A percentile compares a stretch with the other conserved stretches of the same genome.
phyloP scores from a whole-genome alignment of 2,888 invertebrate genomes.

The Harpagoxenus sublaevis region DNA sequence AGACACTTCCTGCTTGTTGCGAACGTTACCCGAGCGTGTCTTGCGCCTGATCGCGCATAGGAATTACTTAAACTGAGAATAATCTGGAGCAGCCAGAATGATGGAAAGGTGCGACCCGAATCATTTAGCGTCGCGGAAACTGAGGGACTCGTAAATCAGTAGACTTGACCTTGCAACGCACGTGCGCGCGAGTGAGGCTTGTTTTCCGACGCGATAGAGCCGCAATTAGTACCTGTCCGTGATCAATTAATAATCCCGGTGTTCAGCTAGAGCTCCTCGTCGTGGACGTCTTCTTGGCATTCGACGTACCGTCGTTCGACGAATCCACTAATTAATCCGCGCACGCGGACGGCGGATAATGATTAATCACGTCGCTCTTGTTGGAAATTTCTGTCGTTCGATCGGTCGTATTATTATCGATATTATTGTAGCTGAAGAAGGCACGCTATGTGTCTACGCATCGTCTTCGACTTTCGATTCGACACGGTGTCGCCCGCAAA shows the following conservation, averaged over 20 bases:
- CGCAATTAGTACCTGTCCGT: slow-evolving; percentile 74
- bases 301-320: slow-evolving; percentile 72
- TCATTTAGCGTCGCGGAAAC: slow-evolving; percentile 42
- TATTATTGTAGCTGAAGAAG: slow-evolving; percentile 13
- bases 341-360: slow-evolving; percentile 47
- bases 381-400: slow-evolving; percentile 49
- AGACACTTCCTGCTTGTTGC: not conserved
- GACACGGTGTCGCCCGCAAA: slow-evolving; percentile 15
- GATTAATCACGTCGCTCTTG: slow-evolving; percentile 67
- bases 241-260: slow-evolving; percentile 74
- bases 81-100: not conserved
- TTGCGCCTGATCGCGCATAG: not conserved
- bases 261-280: slow-evolving; percentile 26
- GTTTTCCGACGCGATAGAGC: slow-evolving; percentile 66
- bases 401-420: slow-evolving; percentile 53
- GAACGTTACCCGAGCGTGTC: not conserved
- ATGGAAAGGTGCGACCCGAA: slow-evolving; percentile 41
- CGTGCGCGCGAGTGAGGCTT: slow-evolving; percentile 54
- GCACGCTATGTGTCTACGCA: not conserved
- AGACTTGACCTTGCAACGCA: slow-evolving; percentile 54
- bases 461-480: slow-evolving; percentile 6
- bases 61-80: not conserved
- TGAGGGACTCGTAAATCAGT: slow-evolving; percentile 67
- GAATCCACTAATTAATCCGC: slow-evolving; percentile 73
- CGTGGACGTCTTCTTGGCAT: slow-evolving; percentile 67